Evolutionary conservation across 2,113 vertebrate species (phyloP).

Genomic region (Garra rufa): DNA sequence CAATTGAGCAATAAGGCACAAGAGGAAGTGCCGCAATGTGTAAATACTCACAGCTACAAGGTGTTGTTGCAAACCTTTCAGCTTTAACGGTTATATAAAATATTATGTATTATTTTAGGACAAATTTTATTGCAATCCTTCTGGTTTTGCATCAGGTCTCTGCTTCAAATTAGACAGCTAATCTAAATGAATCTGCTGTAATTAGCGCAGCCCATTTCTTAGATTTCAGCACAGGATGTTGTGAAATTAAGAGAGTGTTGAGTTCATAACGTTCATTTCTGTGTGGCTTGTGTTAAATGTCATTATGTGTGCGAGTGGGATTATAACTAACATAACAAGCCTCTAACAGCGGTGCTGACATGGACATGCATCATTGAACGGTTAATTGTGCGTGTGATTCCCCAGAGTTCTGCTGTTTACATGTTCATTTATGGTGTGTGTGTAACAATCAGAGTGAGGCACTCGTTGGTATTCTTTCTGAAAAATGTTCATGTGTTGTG

Average conservation of each 20-base stretch:
- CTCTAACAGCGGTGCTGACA: constrained; percentile 32
- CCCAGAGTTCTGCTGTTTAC: constrained; percentile 20
- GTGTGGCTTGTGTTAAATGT: constrained; percentile 46
- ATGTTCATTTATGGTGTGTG: constrained; percentile 31
- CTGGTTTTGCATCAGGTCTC: background rate
- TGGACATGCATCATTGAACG: constrained; percentile 24
- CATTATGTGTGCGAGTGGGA: constrained; percentile 25
- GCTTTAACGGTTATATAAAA: background rate
- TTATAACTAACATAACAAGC: constrained; percentile 34
- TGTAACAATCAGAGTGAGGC: background rate
- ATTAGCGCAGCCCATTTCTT: too few species aligned
- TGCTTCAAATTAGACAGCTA: too few species aligned
- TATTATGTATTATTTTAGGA: background rate
- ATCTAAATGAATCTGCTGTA: too few species aligned
- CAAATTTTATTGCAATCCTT: background rate
- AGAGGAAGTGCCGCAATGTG: too few species aligned
- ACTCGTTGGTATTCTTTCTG: constrained; percentile 17
- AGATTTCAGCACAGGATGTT: constrained; percentile 9
- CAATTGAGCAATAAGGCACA: background rate
- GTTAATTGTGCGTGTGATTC: constrained; percentile 40
- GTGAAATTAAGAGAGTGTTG: background rate
- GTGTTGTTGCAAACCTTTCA: background rate
- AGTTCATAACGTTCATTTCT: constrained; percentile 1
- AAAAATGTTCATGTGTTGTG: constrained; percentile 1
- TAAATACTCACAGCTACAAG: background rate